Evolutionary conservation across 2,888 invertebrate species (phyloP).

Genomic region (Cheilosia soror): DNA sequence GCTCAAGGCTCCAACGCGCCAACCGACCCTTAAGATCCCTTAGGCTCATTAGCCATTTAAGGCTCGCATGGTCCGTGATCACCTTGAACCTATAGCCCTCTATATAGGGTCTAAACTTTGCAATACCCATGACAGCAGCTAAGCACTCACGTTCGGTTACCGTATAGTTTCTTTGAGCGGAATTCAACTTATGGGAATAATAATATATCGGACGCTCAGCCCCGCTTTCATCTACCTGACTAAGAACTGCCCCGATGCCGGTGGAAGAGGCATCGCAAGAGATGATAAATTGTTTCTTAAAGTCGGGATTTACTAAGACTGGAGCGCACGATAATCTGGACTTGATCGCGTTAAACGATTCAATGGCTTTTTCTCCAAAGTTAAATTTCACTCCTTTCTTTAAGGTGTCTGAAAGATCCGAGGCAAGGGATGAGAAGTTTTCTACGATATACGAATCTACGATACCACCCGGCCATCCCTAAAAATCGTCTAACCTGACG

Average conservation of each 20-base stretch:
- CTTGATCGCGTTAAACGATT: background rate
- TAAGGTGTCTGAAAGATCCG: background rate
- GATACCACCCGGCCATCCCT: slow-evolving; percentile 18
- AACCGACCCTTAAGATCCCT: slow-evolving; percentile 15
- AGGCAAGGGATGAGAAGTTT: background rate
- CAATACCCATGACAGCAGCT: background rate
- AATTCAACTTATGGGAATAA: slow-evolving; percentile 24
- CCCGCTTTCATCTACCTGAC: slow-evolving; percentile 3
- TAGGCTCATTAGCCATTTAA: background rate
- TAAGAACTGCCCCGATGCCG: slow-evolving; percentile 25
- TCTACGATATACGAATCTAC: slow-evolving; percentile 5
- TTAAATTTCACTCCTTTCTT: background rate
- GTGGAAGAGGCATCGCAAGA: background rate
- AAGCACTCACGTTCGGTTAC: slow-evolving; percentile 28
- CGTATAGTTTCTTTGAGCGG: slow-evolving; percentile 8
- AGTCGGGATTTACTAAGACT: background rate
- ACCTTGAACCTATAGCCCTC: background rate
- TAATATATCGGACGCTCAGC: slow-evolving; percentile 9
- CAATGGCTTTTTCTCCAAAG: background rate
- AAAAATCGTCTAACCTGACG: slow-evolving; percentile 16
- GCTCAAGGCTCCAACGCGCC: slow-evolving; percentile 13
- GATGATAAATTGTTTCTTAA: background rate
- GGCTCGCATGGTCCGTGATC: slow-evolving; percentile 3
- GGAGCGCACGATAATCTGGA: background rate
- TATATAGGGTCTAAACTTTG: slow-evolving; percentile 13